Percentiles rank a stretch among this genome's conserved stretches.
phyloP scores from a whole-genome alignment of 2,113 vertebrate species.

The Sigmodon hispidus region DNA sequence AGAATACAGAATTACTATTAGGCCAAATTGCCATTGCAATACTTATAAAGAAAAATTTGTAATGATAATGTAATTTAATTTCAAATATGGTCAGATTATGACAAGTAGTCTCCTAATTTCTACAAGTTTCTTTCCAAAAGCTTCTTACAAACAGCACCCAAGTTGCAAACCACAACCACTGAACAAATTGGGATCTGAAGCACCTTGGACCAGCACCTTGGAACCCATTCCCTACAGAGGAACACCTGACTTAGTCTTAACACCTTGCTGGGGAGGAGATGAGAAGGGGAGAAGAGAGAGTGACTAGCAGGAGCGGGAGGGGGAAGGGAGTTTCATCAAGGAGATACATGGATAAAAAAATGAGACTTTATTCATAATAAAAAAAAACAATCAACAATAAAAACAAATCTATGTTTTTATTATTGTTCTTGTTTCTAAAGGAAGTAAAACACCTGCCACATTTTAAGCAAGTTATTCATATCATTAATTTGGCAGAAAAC shows the following conservation, averaged over 20 bases:
- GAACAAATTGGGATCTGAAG: too few species aligned
- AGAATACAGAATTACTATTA: neutral
- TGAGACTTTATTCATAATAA: too few species aligned
- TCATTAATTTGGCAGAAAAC: slow-evolving; percentile 62
- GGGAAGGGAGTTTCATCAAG: too few species aligned
- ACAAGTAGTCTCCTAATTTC: neutral
- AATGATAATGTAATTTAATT: neutral
- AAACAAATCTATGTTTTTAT: neutral
- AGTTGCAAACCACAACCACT: too few species aligned
- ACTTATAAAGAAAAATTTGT: neutral
- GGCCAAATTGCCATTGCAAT: neutral
- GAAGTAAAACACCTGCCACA: slow-evolving; percentile 6
- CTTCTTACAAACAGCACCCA: slow-evolving; percentile 42
- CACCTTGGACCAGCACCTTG: too few species aligned
- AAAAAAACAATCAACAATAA: too few species aligned
- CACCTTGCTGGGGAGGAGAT: too few species aligned
- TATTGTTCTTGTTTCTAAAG: slow-evolving; percentile 32
- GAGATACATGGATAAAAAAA: too few species aligned
- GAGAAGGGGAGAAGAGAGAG: too few species aligned
- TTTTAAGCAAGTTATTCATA: neutral
- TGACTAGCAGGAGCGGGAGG: too few species aligned
- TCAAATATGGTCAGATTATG: neutral
- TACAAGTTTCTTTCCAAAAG: slow-evolving; percentile 32
- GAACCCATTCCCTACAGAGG: too few species aligned
- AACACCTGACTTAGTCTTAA: too few species aligned